Evolutionary conservation across 30 jellyfish, hydroid and myxozoan species (phyloP).

Genomic region (Aurelia sp.): DNA sequence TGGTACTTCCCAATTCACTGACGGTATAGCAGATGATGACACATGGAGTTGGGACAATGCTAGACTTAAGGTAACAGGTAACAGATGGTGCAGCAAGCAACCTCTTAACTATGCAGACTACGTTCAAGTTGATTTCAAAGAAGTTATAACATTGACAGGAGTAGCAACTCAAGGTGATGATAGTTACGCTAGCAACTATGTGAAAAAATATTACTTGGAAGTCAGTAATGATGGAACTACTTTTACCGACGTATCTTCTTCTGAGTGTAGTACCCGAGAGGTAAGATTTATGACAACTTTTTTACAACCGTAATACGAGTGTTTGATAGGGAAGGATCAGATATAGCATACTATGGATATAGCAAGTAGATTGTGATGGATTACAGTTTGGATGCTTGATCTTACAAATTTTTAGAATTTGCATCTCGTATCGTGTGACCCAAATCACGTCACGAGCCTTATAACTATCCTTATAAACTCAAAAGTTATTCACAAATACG

Average conservation of each 20-base stretch:
- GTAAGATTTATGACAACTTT: neutral
- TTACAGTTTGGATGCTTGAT: too few species aligned
- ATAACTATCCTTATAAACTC: too few species aligned
- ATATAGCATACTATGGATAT: too few species aligned
- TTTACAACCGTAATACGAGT: too few species aligned
- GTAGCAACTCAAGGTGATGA: conserved; percentile 82
- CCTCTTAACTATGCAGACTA: conserved; percentile 38
- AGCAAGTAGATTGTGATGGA: too few species aligned
- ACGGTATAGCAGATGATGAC: too few species aligned
- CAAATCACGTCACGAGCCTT: too few species aligned
- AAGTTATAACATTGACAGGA: conserved; percentile 54
- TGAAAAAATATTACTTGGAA: conserved; percentile 22
- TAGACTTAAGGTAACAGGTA: conserved; percentile 41
- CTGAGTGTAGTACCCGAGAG: conserved; percentile 3
- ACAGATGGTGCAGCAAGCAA: conserved; percentile 54
- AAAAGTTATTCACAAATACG: too few species aligned
- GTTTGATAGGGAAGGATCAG: too few species aligned
- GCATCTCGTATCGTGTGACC: too few species aligned
- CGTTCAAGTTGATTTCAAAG: conserved; percentile 63
- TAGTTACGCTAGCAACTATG: conserved; percentile 6
- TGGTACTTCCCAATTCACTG: too few species aligned
- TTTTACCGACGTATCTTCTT: neutral
- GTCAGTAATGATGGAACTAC: conserved; percentile 46
- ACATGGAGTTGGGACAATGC: conserved; percentile 29
- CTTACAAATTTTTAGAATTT: too few species aligned